Evolutionary conservation across 2,797 vertebrate genomes (phyloP).

Genomic region (Leucoraja ocellata): DNA sequence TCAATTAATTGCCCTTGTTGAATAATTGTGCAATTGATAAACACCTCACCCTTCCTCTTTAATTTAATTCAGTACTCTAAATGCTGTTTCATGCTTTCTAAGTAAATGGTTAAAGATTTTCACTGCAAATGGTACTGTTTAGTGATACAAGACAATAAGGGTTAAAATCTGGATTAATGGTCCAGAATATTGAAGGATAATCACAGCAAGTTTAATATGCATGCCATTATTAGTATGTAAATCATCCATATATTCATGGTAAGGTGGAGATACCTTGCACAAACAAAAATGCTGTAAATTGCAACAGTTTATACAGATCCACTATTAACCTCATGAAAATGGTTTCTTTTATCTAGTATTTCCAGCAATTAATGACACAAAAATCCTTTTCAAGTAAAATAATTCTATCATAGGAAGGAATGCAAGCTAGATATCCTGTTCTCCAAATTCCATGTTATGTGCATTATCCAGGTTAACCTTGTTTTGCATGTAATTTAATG

Average conservation of each 20-base stretch:
- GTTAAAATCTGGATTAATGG: slow-evolving; percentile 7
- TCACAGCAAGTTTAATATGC: background rate
- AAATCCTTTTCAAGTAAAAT: background rate
- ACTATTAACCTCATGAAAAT: too few relatives aligned
- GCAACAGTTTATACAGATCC: background rate
- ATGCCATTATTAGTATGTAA: background rate
- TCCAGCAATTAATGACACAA: background rate
- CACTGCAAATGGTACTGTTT: background rate
- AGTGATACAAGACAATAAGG: background rate
- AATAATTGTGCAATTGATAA: slow-evolving; percentile 68
- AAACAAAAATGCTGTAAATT: background rate
- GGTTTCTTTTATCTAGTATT: background rate
- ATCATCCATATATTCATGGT: background rate
- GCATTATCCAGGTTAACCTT: background rate
- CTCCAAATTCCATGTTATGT: background rate
- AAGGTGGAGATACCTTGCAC: background rate
- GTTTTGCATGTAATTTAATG: background rate
- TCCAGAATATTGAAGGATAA: background rate
- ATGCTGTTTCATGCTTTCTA: background rate
- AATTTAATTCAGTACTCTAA: slow-evolving; percentile 45
- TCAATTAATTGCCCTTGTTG: slow-evolving; percentile 75
- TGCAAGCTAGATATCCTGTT: background rate
- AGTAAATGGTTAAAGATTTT: background rate
- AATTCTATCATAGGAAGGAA: background rate
- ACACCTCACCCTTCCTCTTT: slow-evolving; percentile 58